Evolutionary conservation across 2,888 invertebrate genomes (phyloP).

Genomic region (Aphrophora alni): DNA sequence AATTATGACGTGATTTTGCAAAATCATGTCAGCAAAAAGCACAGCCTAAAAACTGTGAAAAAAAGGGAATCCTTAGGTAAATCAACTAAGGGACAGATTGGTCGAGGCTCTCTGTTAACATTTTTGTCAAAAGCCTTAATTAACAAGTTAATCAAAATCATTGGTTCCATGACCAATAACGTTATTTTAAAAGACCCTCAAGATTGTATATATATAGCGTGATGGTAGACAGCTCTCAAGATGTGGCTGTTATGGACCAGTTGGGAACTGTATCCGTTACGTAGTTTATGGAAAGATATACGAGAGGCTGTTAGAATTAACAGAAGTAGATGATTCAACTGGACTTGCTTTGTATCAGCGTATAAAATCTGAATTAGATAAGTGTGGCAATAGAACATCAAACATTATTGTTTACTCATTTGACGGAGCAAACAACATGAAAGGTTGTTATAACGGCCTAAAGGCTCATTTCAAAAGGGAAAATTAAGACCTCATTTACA

Average conservation of each 20-base stretch:
- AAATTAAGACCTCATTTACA: not conserved
- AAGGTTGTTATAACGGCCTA: constrained; percentile 1
- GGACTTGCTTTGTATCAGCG: constrained; percentile 24
- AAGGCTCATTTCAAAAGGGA: too few relatives aligned
- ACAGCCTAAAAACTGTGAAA: not conserved
- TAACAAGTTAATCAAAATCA: constrained; percentile 27
- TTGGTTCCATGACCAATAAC: constrained; percentile 1
- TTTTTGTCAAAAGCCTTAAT: constrained; percentile 39
- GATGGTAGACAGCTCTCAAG: constrained; percentile 38
- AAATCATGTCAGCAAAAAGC: constrained; percentile 29
- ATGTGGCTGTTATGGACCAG: constrained; percentile 35
- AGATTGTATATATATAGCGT: constrained; percentile 26
- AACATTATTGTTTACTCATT: constrained; percentile 30
- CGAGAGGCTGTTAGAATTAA: constrained; percentile 26
- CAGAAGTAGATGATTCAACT: constrained; percentile 30
- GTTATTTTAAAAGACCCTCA: constrained; percentile 28
- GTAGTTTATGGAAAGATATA: constrained; percentile 14
- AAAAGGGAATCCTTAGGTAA: constrained; percentile 26
- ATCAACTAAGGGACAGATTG: constrained; percentile 20
- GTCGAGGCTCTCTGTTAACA: constrained; percentile 35
- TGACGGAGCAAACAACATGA: constrained; percentile 34
- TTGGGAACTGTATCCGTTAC: constrained; percentile 32
- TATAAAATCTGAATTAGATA: constrained; percentile 21
- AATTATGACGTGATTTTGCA: constrained; percentile 34
- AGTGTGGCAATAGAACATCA: constrained; percentile 28